phyloP scores from a whole-genome alignment of 1,140 invertebrate genomes.

The Riptortus pedestris region DNA sequence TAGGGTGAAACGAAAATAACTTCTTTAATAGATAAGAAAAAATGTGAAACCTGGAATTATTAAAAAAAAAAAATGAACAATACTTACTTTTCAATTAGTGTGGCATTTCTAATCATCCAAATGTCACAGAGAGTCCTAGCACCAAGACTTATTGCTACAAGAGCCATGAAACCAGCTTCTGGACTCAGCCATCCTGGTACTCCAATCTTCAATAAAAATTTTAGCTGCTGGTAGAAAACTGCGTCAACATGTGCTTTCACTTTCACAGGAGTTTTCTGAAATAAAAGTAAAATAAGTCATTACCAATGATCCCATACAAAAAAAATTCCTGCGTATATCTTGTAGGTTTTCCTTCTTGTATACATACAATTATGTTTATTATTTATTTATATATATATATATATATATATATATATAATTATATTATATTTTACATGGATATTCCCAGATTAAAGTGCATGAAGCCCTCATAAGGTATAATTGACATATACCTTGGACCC shows the following conservation, averaged over 20 bases:
- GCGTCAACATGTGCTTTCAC: slow-evolving; percentile 78
- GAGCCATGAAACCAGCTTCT: slow-evolving; percentile 65
- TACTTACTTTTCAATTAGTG: slow-evolving; percentile 85
- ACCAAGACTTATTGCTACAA: slow-evolving; percentile 73
- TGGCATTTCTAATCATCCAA: slow-evolving; percentile 92
- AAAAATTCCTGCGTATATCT: too few relatives aligned
- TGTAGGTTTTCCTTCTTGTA: too few relatives aligned
- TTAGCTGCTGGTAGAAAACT: slow-evolving; percentile 69
- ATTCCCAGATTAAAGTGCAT: too few relatives aligned
- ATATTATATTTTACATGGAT: too few relatives aligned
- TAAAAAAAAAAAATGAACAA: too few relatives aligned
- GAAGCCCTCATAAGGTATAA: too few relatives aligned
- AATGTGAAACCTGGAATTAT: too few relatives aligned
- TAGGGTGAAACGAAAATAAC: neutral
- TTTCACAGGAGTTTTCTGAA: slow-evolving; percentile 32
- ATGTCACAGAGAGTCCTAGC: slow-evolving; percentile 88
- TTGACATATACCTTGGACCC: too few relatives aligned
- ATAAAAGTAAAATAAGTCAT: slow-evolving; percentile 18
- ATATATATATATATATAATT: too few relatives aligned
- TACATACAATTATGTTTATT: too few relatives aligned
- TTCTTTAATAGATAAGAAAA: slow-evolving; percentile 23
- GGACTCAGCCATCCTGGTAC: slow-evolving; percentile 64
- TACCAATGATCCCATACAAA: neutral
- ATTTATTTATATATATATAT: too few relatives aligned
- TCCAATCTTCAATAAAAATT: slow-evolving; percentile 66